Evolutionary conservation across 2,888 invertebrate species (phyloP), one percentile per base, ranked within the genome.

Genomic region (Labia minor): DNA sequence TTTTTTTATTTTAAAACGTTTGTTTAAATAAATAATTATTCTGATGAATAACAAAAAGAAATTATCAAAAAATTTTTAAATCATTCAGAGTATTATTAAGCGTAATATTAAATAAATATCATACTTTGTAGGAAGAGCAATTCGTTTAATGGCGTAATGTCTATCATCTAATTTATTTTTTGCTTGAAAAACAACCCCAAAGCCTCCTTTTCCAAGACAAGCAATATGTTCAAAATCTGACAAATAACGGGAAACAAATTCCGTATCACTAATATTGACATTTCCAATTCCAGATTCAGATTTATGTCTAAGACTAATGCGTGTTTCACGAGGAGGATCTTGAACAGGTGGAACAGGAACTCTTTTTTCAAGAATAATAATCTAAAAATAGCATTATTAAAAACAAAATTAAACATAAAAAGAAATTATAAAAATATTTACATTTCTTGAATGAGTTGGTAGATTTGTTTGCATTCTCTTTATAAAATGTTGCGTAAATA

Each of bases 171-270:
- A 86, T 76, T 92, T 93, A 77, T 97, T 95, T 75, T 85, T 86
- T 0, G 92, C 95, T 76, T 96, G 92, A 76, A 97, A 97, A 0
- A 99, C 98, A 1, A 97, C 88, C 0, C 98, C 98, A 78, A 96
- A 99, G 0, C 97, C 98, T 19, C 98, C 98, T 72, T 85, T 85
- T 0, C 95, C 95, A 16, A 95, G 80, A 71, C 91, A 89, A 69
- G 86, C 81, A 26, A 94, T 79, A 21, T 65, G 68, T 63, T 89
- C 87, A 78, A 95, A 97, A 76, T 96, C 96, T 1, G 83, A 85
- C 70, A 86, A 81, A 76, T 92, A 97, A 63, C 95, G 86, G 71
- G 79, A 86, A 71, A 73, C 79, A 79, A 75, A 85, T 21, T 73
- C 72, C 33, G 63, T 37, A 20, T 37, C 19, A 26, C 3, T 3